Percentiles rank a stretch among this genome's conserved stretches.
These are phyloP conservation scores for Otus sunia DNA, from an alignment of 2,113 vertebrate genomes.

Conservation along the genomic window DNA sequence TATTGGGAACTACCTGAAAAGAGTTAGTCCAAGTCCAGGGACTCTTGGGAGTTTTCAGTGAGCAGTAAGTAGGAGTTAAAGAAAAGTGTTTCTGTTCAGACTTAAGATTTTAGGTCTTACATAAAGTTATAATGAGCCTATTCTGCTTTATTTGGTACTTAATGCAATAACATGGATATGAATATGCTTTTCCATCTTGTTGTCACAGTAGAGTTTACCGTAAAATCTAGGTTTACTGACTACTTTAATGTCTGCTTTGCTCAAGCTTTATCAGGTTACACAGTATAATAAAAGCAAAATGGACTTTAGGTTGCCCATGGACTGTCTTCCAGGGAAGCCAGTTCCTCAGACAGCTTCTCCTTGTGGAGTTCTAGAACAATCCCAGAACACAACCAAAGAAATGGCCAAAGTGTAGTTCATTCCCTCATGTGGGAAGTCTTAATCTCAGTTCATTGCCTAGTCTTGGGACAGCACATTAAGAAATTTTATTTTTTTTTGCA, in stretches of 20 bases:
- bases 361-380: neutral
- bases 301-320: too few species aligned
- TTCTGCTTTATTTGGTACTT: neutral
- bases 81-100: neutral
- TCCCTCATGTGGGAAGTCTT: neutral
- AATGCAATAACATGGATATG: too few species aligned
- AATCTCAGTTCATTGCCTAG: neutral
- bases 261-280: neutral
- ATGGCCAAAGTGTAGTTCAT: neutral
- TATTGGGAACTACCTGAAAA: neutral
- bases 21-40: neutral
- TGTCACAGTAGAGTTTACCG: neutral
- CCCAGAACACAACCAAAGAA: neutral
- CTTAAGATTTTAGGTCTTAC: neutral
- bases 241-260: neutral
- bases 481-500: neutral
- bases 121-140: neutral
- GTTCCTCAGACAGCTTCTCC: neutral
- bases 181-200: fast-evolving
- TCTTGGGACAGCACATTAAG: neutral
- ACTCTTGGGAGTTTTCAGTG: neutral
- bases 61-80: neutral
- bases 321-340: neutral
- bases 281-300: neutral
- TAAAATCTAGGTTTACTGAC: neutral